Evolutionary conservation across 2,113 vertebrate species (phyloP).

Genomic region (Ochotona princeps): DNA sequence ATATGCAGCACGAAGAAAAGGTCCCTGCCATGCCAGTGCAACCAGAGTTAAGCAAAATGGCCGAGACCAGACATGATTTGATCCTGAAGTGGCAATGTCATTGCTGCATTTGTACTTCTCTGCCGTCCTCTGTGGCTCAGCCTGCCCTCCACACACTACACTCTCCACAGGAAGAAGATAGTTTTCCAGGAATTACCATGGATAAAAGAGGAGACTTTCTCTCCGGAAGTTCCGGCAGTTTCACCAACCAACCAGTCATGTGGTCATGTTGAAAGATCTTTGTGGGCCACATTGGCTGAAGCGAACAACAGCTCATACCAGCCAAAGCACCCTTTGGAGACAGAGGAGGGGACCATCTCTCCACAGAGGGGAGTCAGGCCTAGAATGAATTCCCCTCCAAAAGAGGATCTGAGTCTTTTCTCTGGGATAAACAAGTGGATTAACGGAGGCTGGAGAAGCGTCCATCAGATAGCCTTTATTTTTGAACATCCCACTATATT

Average conservation of each 20-base stretch:
- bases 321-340: neutral
- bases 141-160: neutral
- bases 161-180: neutral
- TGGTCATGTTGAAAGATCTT: neutral
- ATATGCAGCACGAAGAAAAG: neutral
- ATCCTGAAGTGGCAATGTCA: neutral
- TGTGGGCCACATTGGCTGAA: neutral
- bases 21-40: neutral
- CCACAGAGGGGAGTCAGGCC: neutral
- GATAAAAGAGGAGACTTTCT: neutral
- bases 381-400: neutral
- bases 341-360: neutral
- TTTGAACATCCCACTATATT: neutral
- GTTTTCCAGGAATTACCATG: neutral
- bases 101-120: neutral
- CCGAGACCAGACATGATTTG: neutral
- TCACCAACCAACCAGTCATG: neutral
- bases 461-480: neutral
- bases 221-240: neutral
- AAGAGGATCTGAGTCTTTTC: neutral
- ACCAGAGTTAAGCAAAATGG: neutral
- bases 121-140: neutral
- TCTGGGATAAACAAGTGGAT: neutral
- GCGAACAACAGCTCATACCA: neutral
- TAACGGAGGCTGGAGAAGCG: neutral